Base-by-base conservation (phyloP, 1,140 invertebrate genomes). In the Melitaea cinxia region DNA sequence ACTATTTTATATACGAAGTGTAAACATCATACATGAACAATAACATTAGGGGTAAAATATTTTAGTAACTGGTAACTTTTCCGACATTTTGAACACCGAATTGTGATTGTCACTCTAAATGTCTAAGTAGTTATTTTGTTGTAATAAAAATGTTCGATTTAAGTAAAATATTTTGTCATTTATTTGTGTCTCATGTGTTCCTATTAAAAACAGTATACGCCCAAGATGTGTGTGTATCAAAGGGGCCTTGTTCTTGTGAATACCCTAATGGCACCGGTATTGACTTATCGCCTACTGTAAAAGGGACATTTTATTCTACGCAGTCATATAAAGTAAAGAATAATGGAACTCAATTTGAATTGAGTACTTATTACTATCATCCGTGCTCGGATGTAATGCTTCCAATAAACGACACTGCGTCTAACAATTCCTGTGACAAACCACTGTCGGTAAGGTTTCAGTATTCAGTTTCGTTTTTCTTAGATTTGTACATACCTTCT, bases 261-360 rank as follows among this genome's bases (percentile, higher is more conserved):
- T 91, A 83, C 77, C 69, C 85, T 9, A 91, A 91, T 80, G 90
- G 90, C 53, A 91, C 89, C 68, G 87, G 85, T 70, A 82, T 91
- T 65, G 88, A 91, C 72, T 75, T 91, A 58, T 70, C 76, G 26
- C 68, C 79, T 15, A 52, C 76, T 45, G 72, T 65, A 54, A 78
- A 76, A 47, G 66, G 75, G 53, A 73, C 70, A 39, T 85, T 85
- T 77, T 85, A 80, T 68, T 54, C 56, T 39, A 76, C 74, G 47
- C 71, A 80, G 65, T 77, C 55, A 5, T 87, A 68, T 50, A 55
- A 73, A 58, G 23, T 65, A 15, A 75, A 75, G 24, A 73, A 75
- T 42, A 67, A 71, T 67, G 75, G 70, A 12, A 28, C 70, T 15
- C 63, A 78, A 61, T 80, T 77, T 42, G 69, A 63, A 47, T 63